Base-by-base conservation (phyloP, 2,888 invertebrate genomes). In the Rotaria magnacalcarata region DNA sequence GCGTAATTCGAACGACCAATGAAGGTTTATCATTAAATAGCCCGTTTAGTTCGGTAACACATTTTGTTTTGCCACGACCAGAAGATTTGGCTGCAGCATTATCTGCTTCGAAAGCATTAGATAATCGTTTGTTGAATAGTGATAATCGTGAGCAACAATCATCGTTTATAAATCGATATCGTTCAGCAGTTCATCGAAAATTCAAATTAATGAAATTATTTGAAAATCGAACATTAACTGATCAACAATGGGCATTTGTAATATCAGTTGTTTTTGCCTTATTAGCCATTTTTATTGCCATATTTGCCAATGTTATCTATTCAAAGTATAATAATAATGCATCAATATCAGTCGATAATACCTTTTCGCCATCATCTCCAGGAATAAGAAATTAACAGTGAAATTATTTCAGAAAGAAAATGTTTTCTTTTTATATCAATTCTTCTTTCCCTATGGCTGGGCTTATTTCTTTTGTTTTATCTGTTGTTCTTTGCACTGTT, bases 231-330 rank as follows among this genome's bases (percentile, higher is more conserved):
- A 90, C 89, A 86, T 90, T 93, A 89, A 92, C 93, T 56, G 93
- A 93, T 89, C 92, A 92, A 88, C 94, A 94, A 90, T 92, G 93
- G 91, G 94, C 94, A 88, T 91, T 93, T 88, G 91, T 94, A 87
- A 92, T 94, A 89, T 92, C 94, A 86, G 91, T 92, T 87, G 93
- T 92, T 85, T 93, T 94, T 92, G 92, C 93, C 88, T 89, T 93
- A 88, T 90, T 94, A 89, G 93, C 94, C 87, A 92, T 94, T 89
- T 89, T 93, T 88, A 92, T 93, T 89, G 94, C 94, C 85, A 92
- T 93, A 89, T 90, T 93, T 89, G 92, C 93, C n/a, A 84, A 84
- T 84, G 43, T 80, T 80, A 80, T 80, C 80, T 80, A 80, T 47
- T 47, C 80, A n/a, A 80, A 47, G 47, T 80, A 80, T 80, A 67